Evolutionary conservation across 2,888 invertebrate species (phyloP).

Genomic region (Lochmaea crataegi): DNA sequence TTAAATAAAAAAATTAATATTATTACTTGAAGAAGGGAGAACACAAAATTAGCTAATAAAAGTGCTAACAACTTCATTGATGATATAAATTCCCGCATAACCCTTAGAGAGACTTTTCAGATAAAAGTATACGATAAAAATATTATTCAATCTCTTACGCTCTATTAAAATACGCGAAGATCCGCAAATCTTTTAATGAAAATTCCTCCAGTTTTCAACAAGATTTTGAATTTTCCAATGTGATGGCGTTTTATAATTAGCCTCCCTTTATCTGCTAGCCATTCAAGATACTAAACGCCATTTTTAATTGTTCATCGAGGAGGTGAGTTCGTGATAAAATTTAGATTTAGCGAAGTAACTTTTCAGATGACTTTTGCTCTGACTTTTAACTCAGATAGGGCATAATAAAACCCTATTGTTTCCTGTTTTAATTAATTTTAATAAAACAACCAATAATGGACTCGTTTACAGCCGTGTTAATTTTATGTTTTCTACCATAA

Average conservation of each 20-base stretch:
- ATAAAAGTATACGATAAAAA: neutral
- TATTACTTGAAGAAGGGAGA: too few species aligned
- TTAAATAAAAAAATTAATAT: too few species aligned
- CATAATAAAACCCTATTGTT: constrained; percentile 17
- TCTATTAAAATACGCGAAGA: constrained; percentile 33
- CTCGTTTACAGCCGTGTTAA: too few species aligned
- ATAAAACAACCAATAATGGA: neutral
- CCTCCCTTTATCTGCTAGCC: constrained; percentile 31
- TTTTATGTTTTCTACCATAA: too few species aligned
- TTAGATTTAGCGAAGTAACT: constrained; percentile 10
- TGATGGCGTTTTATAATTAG: constrained; percentile 34
- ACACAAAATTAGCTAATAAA: too few species aligned
- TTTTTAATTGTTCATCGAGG: constrained; percentile 36
- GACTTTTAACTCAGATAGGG: constrained; percentile 11
- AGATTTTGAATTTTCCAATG: constrained; percentile 35
- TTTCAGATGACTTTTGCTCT: constrained; percentile 16
- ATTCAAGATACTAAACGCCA: constrained; percentile 32
- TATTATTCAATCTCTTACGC: constrained; percentile 28
- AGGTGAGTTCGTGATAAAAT: constrained; percentile 16
- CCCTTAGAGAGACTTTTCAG: neutral
- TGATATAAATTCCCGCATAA: too few species aligned
- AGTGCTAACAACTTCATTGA: too few species aligned
- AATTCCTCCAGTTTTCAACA: constrained; percentile 37
- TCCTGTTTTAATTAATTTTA: neutral
- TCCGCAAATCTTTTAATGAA: constrained; percentile 35